Conservation (phyloP, 2,888 invertebrate species). For the Piscicola geometra region DNA sequence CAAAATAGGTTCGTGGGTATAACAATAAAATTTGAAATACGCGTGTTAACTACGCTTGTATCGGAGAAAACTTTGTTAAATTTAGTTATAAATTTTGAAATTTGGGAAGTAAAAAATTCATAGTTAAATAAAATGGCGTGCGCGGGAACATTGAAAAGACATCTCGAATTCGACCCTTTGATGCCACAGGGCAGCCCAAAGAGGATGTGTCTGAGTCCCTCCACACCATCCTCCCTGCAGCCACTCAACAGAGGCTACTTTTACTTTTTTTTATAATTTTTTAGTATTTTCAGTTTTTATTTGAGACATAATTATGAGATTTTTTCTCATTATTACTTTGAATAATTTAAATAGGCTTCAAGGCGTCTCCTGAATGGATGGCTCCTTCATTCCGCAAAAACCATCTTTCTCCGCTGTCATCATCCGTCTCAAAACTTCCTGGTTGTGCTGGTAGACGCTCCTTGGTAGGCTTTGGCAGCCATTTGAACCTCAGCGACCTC, state of each 20-base stretch:
- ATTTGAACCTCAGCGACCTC: neutral
- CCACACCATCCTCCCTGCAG: neutral
- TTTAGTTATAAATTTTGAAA: no score
- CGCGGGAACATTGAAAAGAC: constrained; percentile 32
- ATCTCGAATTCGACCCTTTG: constrained; percentile 26
- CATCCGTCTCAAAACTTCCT: neutral
- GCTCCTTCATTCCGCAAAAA: constrained; percentile 5
- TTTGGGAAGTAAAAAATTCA: no score
- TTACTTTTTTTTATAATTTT: no score
- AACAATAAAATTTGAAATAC: no score
- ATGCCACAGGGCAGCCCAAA: constrained; percentile 18
- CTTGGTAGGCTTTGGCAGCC: neutral
- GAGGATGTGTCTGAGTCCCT: constrained; percentile 24
- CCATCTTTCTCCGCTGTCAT: constrained; percentile 1
- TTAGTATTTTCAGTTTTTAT: neutral
- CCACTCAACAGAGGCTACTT: neutral
- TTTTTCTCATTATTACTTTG: neutral
- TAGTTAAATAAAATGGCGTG: no score
- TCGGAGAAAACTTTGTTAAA: no score
- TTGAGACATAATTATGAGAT: neutral
- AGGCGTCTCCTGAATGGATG: constrained; percentile 2
- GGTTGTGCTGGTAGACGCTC: neutral
- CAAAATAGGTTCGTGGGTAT: no score
- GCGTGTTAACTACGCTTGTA: no score
- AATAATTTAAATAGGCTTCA: constrained; percentile 10